These are phyloP conservation scores for Camarhynchus parvulus DNA, from an alignment of 2,113 vertebrate species.

Conservation along the genomic window DNA sequence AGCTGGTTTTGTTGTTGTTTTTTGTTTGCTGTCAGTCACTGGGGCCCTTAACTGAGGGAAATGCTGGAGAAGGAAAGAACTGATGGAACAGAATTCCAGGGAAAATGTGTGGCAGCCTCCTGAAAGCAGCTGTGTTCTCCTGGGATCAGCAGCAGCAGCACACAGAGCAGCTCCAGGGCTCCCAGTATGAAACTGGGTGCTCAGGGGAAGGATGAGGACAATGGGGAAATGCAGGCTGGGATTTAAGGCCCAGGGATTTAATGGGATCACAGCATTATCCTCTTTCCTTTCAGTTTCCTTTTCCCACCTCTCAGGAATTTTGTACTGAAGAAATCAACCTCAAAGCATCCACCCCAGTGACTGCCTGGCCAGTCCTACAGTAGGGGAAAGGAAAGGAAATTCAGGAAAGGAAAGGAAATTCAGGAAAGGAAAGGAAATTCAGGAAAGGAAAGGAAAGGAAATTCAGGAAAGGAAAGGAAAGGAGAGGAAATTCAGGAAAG, in stretches of 20 bases:
- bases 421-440: too few relatives aligned
- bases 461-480: too few relatives aligned
- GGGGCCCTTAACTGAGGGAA: neutral
- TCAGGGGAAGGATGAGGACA: neutral
- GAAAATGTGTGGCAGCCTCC: neutral
- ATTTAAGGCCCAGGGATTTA: neutral
- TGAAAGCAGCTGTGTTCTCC: neutral
- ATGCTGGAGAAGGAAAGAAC: neutral
- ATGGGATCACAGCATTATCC: neutral
- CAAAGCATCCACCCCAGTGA: too few relatives aligned
- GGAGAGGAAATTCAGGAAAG: too few relatives aligned
- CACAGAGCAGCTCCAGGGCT: neutral
- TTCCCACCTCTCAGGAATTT: neutral
- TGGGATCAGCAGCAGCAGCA: rapidly evolving
- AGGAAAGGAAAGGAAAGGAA: too few relatives aligned
- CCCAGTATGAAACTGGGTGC: rapidly evolving
- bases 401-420: too few relatives aligned
- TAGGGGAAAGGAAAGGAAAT: too few relatives aligned
- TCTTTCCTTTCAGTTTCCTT: neutral
- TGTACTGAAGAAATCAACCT: neutral
- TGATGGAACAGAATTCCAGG: rapidly evolving
- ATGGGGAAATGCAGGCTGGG: neutral
- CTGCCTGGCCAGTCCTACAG: neutral
- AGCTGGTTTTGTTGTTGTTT: neutral
- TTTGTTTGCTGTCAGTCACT: neutral